Evolutionary conservation across 92 coral and sea anemone genomes (phyloP), one percentile per base, ranked within the genome.

Genomic region (Porites lobata): DNA sequence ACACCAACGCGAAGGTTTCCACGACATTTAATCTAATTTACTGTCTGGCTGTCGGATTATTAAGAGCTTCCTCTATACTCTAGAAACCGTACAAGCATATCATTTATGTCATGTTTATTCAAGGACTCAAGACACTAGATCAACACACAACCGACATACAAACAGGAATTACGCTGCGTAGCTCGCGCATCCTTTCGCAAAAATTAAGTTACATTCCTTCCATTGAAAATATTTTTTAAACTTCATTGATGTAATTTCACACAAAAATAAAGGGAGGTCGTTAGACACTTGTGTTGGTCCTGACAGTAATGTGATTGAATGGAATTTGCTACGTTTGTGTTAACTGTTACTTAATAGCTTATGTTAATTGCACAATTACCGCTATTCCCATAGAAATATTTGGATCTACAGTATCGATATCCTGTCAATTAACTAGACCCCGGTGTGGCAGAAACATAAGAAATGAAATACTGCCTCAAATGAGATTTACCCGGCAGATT

Each of bases 121-220:
- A 72, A 15, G 32, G 56, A 13, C 15, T 56, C 56, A 26, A 17
- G 38, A 19, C 10, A 8, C 22, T 66, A 64, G 17, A 82, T 43
- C 70, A 82, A 82, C 78, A 82, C 14, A 54, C 4, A 82, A 82
- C 59, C 70, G 71, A 70, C 69, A 82, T 24, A 32, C 4, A 82
- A 81, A 82, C 78, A 82, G 78, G 78, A 82, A 69, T 19, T 70
- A 56, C 86, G 85, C 9, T 19, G 63, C 9, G 51, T 17, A 18
- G 58, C 59, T 50, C 14, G 61, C 61, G 19, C 9, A 50, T 11
- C 29, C 50, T 52, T 26, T 52, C 38, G 17, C 11, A 24, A 61
- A 67, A 82, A 58, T 82, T 66, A 66, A n/a, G 26, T 62, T 66
- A 58, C 86, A 82, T 82, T 82, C 86, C 86, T 56, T 52, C 21